Evolutionary conservation across 2,113 vertebrate genomes (phyloP), one percentile per base, ranked within the genome.

Genomic region (Nycticorax nycticorax): DNA sequence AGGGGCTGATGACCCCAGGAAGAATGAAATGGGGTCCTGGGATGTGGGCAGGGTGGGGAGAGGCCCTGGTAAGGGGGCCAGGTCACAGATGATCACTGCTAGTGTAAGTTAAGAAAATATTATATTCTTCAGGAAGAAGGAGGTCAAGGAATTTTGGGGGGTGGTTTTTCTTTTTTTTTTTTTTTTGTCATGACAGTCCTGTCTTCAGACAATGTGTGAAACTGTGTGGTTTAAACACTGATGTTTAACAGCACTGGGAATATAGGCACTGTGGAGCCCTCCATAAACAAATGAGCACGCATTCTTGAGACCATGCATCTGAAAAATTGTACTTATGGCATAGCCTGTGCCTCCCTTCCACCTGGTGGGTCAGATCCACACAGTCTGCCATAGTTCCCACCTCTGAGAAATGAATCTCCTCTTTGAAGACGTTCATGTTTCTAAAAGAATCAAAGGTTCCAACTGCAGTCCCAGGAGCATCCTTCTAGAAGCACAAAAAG

Each of bases 261-360:
- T 30, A 50, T 1, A 53, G 22, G 39, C 13, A 52, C 30, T 21
- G 23, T 6, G 24, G 6, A 64, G 7, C 8, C 8, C 8, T 68
- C 35, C 75, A n/a, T 53, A 62, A 41, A 68, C 15, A 60, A 55
- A 78, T 10, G 11, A 14, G 19, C 16, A 60, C 13, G 59, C 7
- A 8, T 2, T 27, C 17, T 39, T 56, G 45, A 78, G 33, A 57
- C 4, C 0, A 0, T 5, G 12, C 14, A 63, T 23, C 50, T 85
- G 66, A 79, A 79, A 87, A 76, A 24, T 39, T 35, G n/a, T 16
- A 69, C 0, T 0, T 16, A 17, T 72, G 66, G 43, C 39, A 35
- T 0, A 0, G 30, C 9, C 33, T 76, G 32, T 39, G 24, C 27
- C 35, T 74, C 30, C 30, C 8, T 68, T 78, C 14, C 6, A 3